phyloP scores from a whole-genome alignment of 2,113 vertebrate species.

The Camelus bactrianus region DNA sequence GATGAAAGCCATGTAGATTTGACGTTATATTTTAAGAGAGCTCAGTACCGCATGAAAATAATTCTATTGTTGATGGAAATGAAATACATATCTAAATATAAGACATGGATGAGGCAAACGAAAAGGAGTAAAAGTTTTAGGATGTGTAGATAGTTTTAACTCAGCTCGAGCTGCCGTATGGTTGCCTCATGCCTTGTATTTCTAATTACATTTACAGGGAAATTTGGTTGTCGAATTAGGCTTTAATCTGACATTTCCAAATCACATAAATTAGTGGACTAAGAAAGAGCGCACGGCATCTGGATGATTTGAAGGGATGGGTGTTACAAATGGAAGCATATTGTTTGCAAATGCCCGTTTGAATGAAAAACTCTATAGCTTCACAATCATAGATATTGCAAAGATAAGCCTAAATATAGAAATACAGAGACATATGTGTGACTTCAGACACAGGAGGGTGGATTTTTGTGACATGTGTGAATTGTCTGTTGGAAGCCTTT shows the following conservation, averaged over 20 bases:
- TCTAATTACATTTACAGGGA: conserved; percentile 76
- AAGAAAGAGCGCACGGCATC: not conserved
- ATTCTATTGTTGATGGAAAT: conserved; percentile 59
- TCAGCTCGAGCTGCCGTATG: conserved; percentile 70
- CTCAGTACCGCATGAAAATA: conserved; percentile 60
- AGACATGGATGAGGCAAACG: conserved; percentile 68
- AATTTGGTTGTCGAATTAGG: conserved; percentile 66
- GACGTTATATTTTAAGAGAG: conserved; percentile 58
- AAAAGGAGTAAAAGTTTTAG: conserved; percentile 74
- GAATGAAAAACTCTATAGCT: conserved; percentile 72
- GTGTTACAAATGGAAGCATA: conserved; percentile 65
- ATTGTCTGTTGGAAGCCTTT: conserved; percentile 84
- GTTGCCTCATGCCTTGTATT: conserved; percentile 69
- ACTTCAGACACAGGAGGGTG: conserved; percentile 84
- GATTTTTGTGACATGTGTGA: conserved; percentile 83
- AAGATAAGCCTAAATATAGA: conserved; percentile 81
- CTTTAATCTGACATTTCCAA: conserved; percentile 68
- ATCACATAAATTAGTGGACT: conserved; percentile 61
- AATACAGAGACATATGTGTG: conserved; percentile 82
- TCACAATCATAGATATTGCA: conserved; percentile 78
- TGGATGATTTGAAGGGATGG: conserved; percentile 63
- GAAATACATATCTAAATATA: conserved; percentile 71
- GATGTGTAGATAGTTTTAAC: conserved; percentile 70
- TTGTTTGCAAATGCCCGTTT: conserved; percentile 74
- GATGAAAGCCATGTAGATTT: conserved; percentile 14